These are phyloP conservation scores for Geophilus truncorum DNA, from an alignment of 2,888 invertebrate species.

Conservation along the genomic window DNA sequence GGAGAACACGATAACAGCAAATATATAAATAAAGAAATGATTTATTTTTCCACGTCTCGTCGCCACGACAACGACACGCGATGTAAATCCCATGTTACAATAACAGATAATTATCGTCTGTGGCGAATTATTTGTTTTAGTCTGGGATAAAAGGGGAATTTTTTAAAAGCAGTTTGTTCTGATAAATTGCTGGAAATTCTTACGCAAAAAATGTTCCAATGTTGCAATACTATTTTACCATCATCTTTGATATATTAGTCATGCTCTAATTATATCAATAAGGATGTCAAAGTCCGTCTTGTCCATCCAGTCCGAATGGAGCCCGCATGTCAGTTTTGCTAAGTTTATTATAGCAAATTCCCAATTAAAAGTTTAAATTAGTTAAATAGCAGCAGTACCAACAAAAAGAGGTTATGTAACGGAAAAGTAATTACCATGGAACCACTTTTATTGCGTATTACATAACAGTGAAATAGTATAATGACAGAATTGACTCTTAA, in stretches of 20 bases:
- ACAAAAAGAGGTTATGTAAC: neutral
- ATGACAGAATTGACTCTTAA: too few species aligned
- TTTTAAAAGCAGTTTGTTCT: neutral
- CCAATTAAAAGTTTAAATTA: neutral
- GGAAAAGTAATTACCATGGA: neutral
- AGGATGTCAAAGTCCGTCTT: neutral
- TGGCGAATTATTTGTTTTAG: too few species aligned
- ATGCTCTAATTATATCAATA: neutral
- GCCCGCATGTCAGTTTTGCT: neutral
- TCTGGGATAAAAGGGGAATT: neutral
- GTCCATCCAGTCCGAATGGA: neutral
- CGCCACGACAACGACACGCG: neutral
- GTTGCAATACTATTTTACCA: neutral
- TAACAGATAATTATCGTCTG: too few species aligned
- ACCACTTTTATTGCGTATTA: too few species aligned
- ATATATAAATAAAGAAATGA: too few species aligned
- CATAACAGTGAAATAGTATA: too few species aligned
- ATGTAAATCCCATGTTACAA: neutral
- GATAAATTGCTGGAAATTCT: neutral
- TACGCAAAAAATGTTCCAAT: neutral
- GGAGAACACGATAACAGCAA: too few species aligned
- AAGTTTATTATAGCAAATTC: neutral
- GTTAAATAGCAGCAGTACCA: neutral
- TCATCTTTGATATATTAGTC: neutral
- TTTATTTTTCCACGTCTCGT: neutral